These are phyloP conservation scores for Troides helena DNA, from an alignment of 2,888 invertebrate genomes.

Conservation along the genomic window DNA sequence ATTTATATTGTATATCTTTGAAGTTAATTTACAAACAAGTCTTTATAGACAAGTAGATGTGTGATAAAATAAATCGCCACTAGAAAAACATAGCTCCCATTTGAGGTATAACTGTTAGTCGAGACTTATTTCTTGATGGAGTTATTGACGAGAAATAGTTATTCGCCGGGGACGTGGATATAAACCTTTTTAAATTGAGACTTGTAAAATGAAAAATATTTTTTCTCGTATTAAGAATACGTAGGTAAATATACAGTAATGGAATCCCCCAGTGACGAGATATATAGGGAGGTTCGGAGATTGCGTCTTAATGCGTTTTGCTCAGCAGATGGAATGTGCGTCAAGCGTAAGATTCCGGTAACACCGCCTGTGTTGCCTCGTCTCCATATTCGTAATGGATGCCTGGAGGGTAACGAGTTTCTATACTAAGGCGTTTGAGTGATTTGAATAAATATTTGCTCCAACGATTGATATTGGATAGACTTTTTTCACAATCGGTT, in stretches of 20 bases:
- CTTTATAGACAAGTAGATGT: too few relatives aligned
- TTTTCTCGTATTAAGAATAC: constrained; percentile 1
- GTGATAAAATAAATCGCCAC: too few relatives aligned
- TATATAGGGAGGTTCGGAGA: constrained; percentile 14
- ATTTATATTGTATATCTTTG: too few relatives aligned
- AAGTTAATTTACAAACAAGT: too few relatives aligned
- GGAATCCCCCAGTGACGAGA: constrained; percentile 3
- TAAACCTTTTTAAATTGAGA: too few relatives aligned
- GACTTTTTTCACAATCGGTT: too few relatives aligned
- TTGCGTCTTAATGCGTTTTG: constrained; percentile 27
- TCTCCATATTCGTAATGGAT: constrained; percentile 16
- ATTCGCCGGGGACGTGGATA: too few relatives aligned
- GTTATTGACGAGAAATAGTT: too few relatives aligned
- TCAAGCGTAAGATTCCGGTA: constrained; percentile 23
- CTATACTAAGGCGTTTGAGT: not conserved
- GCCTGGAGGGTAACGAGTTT: constrained; percentile 8
- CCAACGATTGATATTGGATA: constrained; percentile 1
- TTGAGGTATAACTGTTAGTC: too few relatives aligned
- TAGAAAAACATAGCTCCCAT: too few relatives aligned
- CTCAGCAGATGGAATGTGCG: constrained; percentile 24
- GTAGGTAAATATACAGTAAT: constrained; percentile 13
- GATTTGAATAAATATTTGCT: constrained; percentile 2
- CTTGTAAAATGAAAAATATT: not conserved
- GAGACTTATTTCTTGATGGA: too few relatives aligned
- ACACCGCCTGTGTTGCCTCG: not conserved